A percentile compares a stretch with the other conserved stretches of the same genome.
phyloP scores from a whole-genome alignment of 2,797 vertebrate genomes.

The Streptopelia turtur region DNA sequence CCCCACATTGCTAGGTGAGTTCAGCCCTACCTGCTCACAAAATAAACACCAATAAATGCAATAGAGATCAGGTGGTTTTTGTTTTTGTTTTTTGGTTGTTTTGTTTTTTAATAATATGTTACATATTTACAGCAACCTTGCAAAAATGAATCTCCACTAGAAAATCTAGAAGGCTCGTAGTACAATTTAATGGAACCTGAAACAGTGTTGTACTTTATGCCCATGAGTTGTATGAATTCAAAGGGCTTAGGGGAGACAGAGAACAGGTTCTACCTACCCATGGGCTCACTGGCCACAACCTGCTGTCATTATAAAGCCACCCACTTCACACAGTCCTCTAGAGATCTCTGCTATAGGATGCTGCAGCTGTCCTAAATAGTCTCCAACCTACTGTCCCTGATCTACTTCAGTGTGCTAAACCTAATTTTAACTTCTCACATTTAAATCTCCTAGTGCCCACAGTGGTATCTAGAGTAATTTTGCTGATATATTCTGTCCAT shows the following conservation, averaged over 20 bases:
- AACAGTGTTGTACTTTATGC: background rate
- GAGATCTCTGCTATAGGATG: background rate
- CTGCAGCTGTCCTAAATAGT: background rate
- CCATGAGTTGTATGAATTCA: background rate
- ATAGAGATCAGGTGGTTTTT: too few species aligned
- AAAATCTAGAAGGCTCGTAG: background rate
- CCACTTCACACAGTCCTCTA: background rate
- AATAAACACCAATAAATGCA: background rate
- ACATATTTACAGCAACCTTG: background rate
- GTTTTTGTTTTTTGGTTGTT: too few species aligned
- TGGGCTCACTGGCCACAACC: background rate
- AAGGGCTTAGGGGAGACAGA: background rate
- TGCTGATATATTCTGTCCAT: background rate
- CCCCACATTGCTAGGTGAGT: rapidly evolving
- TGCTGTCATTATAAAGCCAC: background rate
- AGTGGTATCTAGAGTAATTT: background rate
- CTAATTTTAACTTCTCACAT: background rate
- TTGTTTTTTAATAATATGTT: background rate
- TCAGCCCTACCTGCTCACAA: background rate
- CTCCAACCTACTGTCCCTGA: background rate
- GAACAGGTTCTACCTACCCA: background rate
- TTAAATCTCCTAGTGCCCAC: too few species aligned
- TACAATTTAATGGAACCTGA: background rate
- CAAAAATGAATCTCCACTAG: background rate
- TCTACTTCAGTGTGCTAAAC: background rate